phyloP scores from a whole-genome alignment of 2,113 vertebrate species.

The Melanerpes formicivorus region DNA sequence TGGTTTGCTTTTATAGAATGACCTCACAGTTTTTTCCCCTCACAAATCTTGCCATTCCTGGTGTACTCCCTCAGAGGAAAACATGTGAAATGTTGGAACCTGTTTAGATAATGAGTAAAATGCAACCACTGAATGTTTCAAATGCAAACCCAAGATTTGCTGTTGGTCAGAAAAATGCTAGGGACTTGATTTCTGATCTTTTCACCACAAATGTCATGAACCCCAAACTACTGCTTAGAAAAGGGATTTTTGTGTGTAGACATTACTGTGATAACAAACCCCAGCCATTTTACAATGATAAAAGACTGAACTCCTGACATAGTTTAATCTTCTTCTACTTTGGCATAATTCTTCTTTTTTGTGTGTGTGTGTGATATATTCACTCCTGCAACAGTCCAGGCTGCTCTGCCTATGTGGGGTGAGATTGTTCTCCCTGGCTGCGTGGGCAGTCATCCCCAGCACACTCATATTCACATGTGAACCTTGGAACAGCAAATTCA shows the following conservation, averaged over 20 bases:
- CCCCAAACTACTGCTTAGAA: not conserved
- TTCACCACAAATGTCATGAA: not conserved
- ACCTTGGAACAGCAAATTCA: not conserved
- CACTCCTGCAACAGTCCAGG: not conserved
- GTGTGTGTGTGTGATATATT: not conserved
- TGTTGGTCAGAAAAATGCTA: not conserved
- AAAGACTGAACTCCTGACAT: not conserved
- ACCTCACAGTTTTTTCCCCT: not conserved
- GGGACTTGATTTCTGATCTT: not conserved
- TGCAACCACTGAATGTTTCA: not conserved
- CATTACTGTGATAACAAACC: not conserved
- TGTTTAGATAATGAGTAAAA: not conserved
- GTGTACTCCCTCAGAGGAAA: not conserved
- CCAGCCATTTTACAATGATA: not conserved
- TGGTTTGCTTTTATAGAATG: slow-evolving; percentile 37
- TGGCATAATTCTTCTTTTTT: not conserved
- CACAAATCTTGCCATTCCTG: not conserved
- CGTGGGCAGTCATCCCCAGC: not conserved
- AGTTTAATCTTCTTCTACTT: not conserved
- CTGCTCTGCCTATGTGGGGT: not conserved
- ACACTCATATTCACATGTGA: not conserved
- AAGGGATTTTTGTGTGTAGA: not conserved
- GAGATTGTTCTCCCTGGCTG: not conserved
- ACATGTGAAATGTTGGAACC: not conserved
- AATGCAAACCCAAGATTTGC: not conserved